These are phyloP conservation scores for Deroplatys truncata DNA, from an alignment of 2,888 invertebrate species.

Conservation along the genomic window DNA sequence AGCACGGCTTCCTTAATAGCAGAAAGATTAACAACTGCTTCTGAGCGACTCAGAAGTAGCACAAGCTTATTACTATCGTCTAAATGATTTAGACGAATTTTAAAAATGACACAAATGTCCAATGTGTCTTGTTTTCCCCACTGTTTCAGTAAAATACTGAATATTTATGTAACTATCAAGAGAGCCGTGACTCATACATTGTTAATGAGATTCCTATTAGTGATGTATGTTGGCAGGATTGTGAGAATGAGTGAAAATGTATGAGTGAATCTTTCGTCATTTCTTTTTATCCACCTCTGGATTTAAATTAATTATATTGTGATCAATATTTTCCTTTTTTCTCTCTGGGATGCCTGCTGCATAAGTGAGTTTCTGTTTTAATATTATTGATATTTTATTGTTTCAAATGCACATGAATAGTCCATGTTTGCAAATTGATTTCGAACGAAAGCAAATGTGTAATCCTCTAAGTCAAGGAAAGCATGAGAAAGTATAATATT, in stretches of 20 bases:
- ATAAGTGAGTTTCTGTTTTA: neutral
- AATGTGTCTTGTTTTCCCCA: neutral
- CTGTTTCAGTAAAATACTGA: neutral
- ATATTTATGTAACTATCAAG: neutral
- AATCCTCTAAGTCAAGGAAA: neutral
- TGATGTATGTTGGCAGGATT: conserved; percentile 9
- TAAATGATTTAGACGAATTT: neutral
- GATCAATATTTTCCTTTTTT: neutral
- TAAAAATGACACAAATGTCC: neutral
- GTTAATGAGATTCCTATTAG: conserved; percentile 8
- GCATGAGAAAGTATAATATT: neutral
- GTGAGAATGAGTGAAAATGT: neutral
- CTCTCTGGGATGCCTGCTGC: neutral
- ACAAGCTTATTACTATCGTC: neutral
- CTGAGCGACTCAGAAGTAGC: neutral
- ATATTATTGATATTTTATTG: conserved; percentile 5
- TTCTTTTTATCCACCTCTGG: neutral
- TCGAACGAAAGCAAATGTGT: neutral
- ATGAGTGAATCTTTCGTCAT: neutral
- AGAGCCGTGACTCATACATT: conserved; percentile 11
- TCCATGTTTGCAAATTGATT: conserved; percentile 4
- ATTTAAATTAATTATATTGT: conserved; percentile 15
- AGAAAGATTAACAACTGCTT: neutral
- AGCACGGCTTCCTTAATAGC: conserved; percentile 12
- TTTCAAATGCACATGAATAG: conserved; percentile 11